These are phyloP conservation scores for Hiodon tergisus DNA, from an alignment of 2,113 vertebrate species.

Conservation along the genomic window DNA sequence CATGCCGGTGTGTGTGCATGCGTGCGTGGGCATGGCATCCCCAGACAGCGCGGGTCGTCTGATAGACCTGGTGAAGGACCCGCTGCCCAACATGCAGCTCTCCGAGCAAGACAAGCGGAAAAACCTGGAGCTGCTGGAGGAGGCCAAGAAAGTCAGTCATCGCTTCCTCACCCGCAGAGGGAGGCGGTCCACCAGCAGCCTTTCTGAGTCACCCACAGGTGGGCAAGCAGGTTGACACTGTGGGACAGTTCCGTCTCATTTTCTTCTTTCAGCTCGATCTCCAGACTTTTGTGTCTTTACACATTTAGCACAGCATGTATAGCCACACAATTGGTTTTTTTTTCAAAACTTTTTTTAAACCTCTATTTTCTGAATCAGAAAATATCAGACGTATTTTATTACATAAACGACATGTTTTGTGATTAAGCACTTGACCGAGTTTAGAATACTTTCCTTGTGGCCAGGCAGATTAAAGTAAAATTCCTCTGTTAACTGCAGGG, in stretches of 20 bases:
- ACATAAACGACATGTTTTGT: neutral
- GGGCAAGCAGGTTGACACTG: neutral
- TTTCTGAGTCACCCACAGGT: slow-evolving; percentile 78
- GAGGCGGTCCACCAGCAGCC: slow-evolving; percentile 80
- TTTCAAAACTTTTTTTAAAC: neutral
- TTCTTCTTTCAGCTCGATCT: neutral
- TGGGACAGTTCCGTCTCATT: neutral
- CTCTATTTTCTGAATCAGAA: neutral
- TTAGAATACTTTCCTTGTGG: neutral
- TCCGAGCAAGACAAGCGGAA: slow-evolving; percentile 92
- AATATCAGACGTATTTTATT: neutral
- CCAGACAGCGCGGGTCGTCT: slow-evolving; percentile 79
- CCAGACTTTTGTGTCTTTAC: neutral
- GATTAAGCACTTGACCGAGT: too few relatives aligned
- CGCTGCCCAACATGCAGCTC: slow-evolving; percentile 83
- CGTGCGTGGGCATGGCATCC: slow-evolving; percentile 22
- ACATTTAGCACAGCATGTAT: neutral
- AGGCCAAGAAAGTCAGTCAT: slow-evolving; percentile 89
- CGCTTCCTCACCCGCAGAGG: slow-evolving; percentile 82
- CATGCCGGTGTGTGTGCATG: neutral
- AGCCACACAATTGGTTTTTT: neutral
- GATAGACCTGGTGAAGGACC: slow-evolving; percentile 86
- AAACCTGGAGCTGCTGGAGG: slow-evolving; percentile 88
- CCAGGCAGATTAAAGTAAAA: neutral
- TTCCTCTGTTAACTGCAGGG: neutral